These are phyloP conservation scores for Rhadinocentrus ornatus DNA, from an alignment of 2,797 vertebrate genomes.

Conservation along the genomic window DNA sequence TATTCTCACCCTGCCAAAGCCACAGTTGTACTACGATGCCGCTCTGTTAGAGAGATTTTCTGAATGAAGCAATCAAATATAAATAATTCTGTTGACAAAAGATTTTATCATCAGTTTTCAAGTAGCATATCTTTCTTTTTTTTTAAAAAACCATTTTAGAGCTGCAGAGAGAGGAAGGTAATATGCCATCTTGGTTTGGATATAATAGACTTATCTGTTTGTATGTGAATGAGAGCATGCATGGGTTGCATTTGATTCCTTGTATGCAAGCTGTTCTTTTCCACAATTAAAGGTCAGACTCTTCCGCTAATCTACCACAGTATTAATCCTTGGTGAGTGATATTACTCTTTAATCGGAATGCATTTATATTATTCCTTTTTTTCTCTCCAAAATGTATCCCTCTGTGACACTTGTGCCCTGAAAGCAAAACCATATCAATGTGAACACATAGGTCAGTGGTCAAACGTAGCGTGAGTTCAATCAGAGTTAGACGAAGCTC, in stretches of 20 bases:
- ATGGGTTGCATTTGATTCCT: background rate
- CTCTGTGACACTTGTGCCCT: constrained; percentile 4
- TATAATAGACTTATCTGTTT: background rate
- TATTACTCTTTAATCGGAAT: constrained; percentile 69
- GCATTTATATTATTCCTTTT: constrained; percentile 52
- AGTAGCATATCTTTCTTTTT: background rate
- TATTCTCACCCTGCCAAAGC: constrained; percentile 25
- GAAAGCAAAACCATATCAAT: constrained; percentile 27
- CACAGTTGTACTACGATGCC: background rate
- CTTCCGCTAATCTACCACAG: constrained; percentile 57
- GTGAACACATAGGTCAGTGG: constrained; percentile 39
- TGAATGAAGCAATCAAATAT: constrained; percentile 26
- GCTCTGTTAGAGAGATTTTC: constrained; percentile 10
- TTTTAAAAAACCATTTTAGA: constrained; percentile 7
- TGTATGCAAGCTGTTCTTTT: constrained; percentile 24
- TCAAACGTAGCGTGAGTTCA: constrained; percentile 35
- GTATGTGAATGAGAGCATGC: background rate
- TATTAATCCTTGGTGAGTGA: constrained; percentile 71
- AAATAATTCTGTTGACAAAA: background rate
- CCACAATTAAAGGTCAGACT: constrained; percentile 48
- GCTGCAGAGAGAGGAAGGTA: background rate
- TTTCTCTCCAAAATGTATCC: constrained; percentile 12
- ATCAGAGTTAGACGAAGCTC: constrained; percentile 40
- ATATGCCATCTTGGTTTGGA: background rate
- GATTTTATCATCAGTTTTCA: background rate